Conservation (phyloP, 2,113 vertebrate species). For the Cepphus grylle region DNA sequence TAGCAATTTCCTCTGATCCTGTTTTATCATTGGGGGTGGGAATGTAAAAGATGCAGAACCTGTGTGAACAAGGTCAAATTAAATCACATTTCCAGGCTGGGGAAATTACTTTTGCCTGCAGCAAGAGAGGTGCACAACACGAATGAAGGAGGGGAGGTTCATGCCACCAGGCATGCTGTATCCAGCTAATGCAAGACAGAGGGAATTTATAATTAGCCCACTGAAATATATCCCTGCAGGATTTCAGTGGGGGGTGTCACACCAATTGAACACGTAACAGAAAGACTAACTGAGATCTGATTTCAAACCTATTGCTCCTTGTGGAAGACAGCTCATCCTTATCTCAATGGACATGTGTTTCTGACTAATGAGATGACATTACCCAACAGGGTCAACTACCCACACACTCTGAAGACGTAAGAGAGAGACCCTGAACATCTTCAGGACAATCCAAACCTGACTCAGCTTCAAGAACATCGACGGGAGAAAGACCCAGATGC, state of each 20-base stretch:
- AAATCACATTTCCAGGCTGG: slow-evolving; percentile 71
- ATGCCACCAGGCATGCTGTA: slow-evolving; percentile 48
- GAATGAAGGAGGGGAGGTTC: slow-evolving; percentile 47
- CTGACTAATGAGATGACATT: background rate
- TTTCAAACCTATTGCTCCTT: slow-evolving; percentile 14
- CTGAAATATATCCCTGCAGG: slow-evolving; percentile 52
- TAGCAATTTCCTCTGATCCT: slow-evolving; percentile 56
- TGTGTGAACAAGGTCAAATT: slow-evolving; percentile 71
- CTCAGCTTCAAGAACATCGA: background rate
- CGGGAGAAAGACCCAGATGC: background rate
- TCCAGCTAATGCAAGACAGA: slow-evolving; percentile 46
- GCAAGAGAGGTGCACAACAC: slow-evolving; percentile 55
- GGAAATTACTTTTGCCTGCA: slow-evolving; percentile 74
- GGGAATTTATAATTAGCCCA: slow-evolving; percentile 64
- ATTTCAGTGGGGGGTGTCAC: background rate
- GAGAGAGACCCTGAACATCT: background rate
- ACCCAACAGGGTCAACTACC: background rate
- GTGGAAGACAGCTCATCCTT: background rate
- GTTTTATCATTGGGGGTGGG: slow-evolving; percentile 57
- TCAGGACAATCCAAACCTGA: background rate
- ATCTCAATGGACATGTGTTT: background rate
- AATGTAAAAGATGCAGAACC: slow-evolving; percentile 65
- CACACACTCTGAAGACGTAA: background rate
- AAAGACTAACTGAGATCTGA: slow-evolving; percentile 14
- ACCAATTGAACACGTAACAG: background rate